Evolutionary conservation across 2,888 invertebrate genomes (phyloP), one percentile per base, ranked within the genome.

Genomic region (Tipula vernalis): DNA sequence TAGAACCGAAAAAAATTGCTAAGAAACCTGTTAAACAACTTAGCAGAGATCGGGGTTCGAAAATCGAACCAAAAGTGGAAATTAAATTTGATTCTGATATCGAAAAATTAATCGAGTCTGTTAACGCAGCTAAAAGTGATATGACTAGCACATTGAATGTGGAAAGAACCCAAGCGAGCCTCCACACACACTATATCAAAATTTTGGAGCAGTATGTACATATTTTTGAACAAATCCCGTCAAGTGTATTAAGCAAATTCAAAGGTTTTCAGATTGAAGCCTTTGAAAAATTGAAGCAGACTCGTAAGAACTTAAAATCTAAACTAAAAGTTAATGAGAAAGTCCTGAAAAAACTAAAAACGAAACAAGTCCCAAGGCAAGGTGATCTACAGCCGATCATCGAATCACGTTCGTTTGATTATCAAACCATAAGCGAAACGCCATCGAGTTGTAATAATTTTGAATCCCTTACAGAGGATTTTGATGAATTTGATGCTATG

Each of bases 141-240:
- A 3, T 18, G 10, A 12, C 71, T 2, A 28, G 28, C 28, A 2
- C 28, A 71, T 5, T 85, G 42, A 86, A 47, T 28, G 5, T 28
- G 10, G 71, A 71, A 44, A 5, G 28, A 36, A 36, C 36, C 4
- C 47, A 47, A 36, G 10, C 12, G 10, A 13, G 36, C 2, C 3
- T 42, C 3, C 47, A 28, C 0, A 47, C 36, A 13, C 18, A 28
- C 47, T 86, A 47, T 36, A 47, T 86, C 28, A 44, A 44, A 5
- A 71, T 71, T 0, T 12, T 95, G 89, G 95, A 95, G 89, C 95
- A 94, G 90, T 93, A 94, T 89, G 93, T 92, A 88, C 91, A 91
- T 36, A 93, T 94, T 0, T 93, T 95, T 88, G 94, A 94, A 88
- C 93, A 93, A 91, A 94, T 95, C 88, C 95, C 95, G 0, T 91